A percentile compares a stretch with the other conserved stretches of the same genome.
These are phyloP conservation scores for Boloria selene DNA, from an alignment of 2,888 invertebrate genomes.

Conservation along the genomic window DNA sequence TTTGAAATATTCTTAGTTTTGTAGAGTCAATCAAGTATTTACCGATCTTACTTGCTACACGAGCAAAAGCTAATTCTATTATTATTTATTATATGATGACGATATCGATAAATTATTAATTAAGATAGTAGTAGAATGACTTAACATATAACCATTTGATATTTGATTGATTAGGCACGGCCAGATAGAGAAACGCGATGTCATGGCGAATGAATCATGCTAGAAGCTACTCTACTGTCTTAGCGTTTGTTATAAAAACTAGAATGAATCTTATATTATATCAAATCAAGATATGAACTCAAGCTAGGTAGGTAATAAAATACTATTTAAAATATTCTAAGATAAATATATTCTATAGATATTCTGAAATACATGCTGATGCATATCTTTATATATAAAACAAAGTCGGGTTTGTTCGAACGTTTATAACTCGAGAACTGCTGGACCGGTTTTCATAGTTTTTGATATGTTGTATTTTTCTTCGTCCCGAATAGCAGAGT, in stretches of 20 bases:
- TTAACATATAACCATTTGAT: constrained; percentile 28
- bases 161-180: constrained; percentile 35
- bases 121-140: constrained; percentile 27
- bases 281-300: neutral
- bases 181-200: constrained; percentile 26
- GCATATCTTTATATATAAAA: too few relatives aligned
- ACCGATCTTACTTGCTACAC: too few relatives aligned
- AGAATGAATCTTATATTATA: neutral
- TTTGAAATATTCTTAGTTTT: too few relatives aligned
- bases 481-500: too few relatives aligned
- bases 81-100: neutral
- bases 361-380: too few relatives aligned
- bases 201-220: constrained; percentile 23
- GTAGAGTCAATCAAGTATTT: too few relatives aligned
- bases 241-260: constrained; percentile 19
- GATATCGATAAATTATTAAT: constrained; percentile 12
- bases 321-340: too few relatives aligned
- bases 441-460: too few relatives aligned
- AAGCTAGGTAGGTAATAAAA: neutral
- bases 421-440: too few relatives aligned
- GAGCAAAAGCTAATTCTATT: neutral
- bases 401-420: too few relatives aligned
- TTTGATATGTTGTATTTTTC: too few relatives aligned
- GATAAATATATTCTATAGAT: too few relatives aligned
- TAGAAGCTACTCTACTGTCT: constrained; percentile 13